phyloP scores from a whole-genome alignment of 2,797 vertebrate species.

The Pagetopsis macropterus region DNA sequence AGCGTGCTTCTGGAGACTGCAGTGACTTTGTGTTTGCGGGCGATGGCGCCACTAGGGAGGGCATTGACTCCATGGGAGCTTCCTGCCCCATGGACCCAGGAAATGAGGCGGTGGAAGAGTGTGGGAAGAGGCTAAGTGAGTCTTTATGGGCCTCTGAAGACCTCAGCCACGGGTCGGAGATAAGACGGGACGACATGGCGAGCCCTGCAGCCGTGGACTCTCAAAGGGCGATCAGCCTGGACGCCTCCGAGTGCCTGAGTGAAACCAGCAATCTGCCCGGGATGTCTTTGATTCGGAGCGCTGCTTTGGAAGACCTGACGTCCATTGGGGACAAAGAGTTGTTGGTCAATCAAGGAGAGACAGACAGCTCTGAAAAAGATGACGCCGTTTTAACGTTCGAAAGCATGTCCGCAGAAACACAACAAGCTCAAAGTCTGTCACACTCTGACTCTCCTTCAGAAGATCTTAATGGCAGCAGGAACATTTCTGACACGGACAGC shows the following conservation, averaged over 20 bases:
- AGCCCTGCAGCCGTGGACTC: slow-evolving; percentile 58
- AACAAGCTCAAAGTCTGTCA: slow-evolving; percentile 2
- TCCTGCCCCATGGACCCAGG: slow-evolving; percentile 56
- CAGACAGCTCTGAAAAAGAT: slow-evolving; percentile 14
- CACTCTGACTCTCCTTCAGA: slow-evolving; percentile 19
- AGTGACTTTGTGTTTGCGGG: slow-evolving; percentile 33
- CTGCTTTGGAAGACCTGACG: slow-evolving; percentile 80
- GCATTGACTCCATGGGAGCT: slow-evolving; percentile 47
- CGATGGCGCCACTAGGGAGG: slow-evolving; percentile 23
- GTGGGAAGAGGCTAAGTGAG: slow-evolving; percentile 68
- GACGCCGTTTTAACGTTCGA: slow-evolving; percentile 16
- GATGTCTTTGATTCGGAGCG: slow-evolving; percentile 72
- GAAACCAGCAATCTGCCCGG: slow-evolving; percentile 53
- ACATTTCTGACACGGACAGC: slow-evolving; percentile 31
- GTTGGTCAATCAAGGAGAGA: slow-evolving; percentile 15
- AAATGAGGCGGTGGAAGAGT: slow-evolving; percentile 46
- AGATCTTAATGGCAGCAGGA: slow-evolving; percentile 7
- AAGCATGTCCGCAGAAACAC: slow-evolving; percentile 1
- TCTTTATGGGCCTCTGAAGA: slow-evolving; percentile 72
- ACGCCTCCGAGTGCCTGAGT: slow-evolving; percentile 69
- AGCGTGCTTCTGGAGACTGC: slow-evolving; percentile 41
- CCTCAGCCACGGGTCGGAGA: slow-evolving; percentile 49
- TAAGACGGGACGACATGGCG: slow-evolving; percentile 43
- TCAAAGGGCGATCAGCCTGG: slow-evolving; percentile 73
- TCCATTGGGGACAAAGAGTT: slow-evolving; percentile 62